These are phyloP conservation scores for Athalia circularis DNA, from an alignment of 2,888 invertebrate species.

Conservation along the genomic window DNA sequence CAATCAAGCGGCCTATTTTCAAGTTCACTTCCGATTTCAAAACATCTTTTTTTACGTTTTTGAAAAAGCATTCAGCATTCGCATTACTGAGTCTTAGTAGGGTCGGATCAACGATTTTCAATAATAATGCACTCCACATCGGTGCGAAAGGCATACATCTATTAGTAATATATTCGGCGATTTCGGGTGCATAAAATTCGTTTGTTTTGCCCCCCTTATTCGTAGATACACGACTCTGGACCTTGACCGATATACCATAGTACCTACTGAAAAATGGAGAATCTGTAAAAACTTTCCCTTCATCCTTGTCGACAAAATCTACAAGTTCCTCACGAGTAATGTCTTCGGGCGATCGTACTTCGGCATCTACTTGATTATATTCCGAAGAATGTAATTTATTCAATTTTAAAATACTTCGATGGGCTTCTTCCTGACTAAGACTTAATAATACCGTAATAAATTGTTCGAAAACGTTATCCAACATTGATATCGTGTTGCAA, in stretches of 20 bases:
- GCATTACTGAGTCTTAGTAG: no score
- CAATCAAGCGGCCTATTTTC: no score
- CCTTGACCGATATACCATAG: neutral
- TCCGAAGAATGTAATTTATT: no score
- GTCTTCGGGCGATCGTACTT: no score
- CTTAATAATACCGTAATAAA: neutral
- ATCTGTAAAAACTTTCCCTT: constrained; percentile 12
- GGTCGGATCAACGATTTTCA: no score
- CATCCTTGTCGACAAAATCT: no score
- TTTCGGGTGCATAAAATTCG: constrained; percentile 2
- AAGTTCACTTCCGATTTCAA: no score
- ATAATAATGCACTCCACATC: no score
- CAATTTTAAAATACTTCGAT: constrained; percentile 1
- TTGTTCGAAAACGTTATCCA: constrained; percentile 4
- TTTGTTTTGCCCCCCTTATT: neutral
- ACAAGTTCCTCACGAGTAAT: no score
- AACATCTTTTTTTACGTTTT: no score
- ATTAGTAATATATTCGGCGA: neutral
- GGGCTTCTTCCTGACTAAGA: neutral
- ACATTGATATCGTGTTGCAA: neutral
- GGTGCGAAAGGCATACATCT: constrained; percentile 6
- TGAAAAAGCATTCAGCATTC: no score
- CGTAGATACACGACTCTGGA: neutral
- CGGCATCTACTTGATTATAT: no score
- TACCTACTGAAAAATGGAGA: constrained; percentile 7